Evolutionary conservation across 2,888 invertebrate genomes (phyloP).

Genomic region (Drosophila tanythrix): DNA sequence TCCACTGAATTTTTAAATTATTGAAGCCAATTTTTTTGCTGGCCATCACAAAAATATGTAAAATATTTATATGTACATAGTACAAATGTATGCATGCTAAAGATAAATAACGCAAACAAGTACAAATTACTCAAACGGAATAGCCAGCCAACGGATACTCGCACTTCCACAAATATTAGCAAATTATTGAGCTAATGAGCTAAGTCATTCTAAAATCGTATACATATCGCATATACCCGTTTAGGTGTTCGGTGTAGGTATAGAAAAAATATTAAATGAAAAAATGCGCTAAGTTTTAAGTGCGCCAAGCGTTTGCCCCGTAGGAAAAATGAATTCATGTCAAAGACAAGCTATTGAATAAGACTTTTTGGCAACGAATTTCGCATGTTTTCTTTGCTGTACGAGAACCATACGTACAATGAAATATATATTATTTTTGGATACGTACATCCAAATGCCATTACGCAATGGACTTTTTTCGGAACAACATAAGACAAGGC

Average conservation of each 20-base stretch:
- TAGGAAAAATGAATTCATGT: constrained; percentile 79
- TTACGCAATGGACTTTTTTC: constrained; percentile 67
- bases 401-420: constrained; percentile 33
- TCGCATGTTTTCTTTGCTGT: constrained; percentile 45
- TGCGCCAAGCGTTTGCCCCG: constrained; percentile 60
- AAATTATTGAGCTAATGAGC: background rate
- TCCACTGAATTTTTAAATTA: constrained; percentile 60
- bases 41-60: constrained; percentile 35
- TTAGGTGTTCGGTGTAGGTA: constrained; percentile 1
- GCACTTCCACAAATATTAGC: background rate
- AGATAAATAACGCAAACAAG: constrained; percentile 22
- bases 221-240: background rate
- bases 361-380: constrained; percentile 74
- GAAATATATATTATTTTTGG: constrained; percentile 21
- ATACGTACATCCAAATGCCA: constrained; percentile 33
- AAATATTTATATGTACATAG: constrained; percentile 14
- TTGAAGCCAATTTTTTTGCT: constrained; percentile 51
- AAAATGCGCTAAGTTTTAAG: constrained; percentile 69
- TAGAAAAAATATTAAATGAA: constrained; percentile 57
- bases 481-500: constrained; percentile 25
- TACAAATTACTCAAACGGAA: constrained; percentile 24
- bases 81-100: constrained; percentile 16
- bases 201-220: background rate
- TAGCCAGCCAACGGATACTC: constrained; percentile 31
- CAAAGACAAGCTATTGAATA: constrained; percentile 79